These are phyloP conservation scores for Xestoiulus laeticollis DNA, from an alignment of 2,888 invertebrate genomes.

Conservation along the genomic window DNA sequence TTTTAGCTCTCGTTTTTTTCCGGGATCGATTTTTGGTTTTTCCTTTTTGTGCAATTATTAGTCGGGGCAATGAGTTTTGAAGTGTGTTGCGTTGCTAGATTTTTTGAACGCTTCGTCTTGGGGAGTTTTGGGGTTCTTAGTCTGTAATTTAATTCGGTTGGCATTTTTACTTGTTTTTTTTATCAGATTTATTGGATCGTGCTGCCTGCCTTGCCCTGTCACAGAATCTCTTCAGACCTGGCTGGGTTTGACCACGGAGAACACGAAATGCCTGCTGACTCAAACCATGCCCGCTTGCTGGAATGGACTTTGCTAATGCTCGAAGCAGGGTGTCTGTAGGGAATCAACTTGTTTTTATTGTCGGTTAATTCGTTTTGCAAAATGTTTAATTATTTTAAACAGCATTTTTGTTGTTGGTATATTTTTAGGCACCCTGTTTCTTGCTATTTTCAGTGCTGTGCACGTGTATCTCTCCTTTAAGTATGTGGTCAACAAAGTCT, in stretches of 20 bases:
- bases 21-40: background rate
- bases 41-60: conserved; percentile 20
- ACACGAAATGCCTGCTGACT: background rate
- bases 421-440: no score
- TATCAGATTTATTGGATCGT: background rate
- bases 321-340: background rate
- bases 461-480: no score
- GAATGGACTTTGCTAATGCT: background rate
- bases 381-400: no score
- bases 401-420: no score
- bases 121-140: background rate
- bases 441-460: no score
- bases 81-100: conserved; percentile 4
- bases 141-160: conserved; percentile 14
- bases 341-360: background rate
- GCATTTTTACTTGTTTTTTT: conserved; percentile 19
- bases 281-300: background rate
- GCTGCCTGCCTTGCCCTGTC: background rate
- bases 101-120: conserved; percentile 32
- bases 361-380: background rate
- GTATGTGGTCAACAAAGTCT: no score
- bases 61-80: background rate
- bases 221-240: background rate
- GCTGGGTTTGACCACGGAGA: background rate
- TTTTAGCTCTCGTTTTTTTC: background rate